Percentiles rank a stretch among this genome's conserved stretches.
Evolutionary conservation across 1,140 invertebrate genomes (phyloP).

Genomic region (Vanessa tameamea): DNA sequence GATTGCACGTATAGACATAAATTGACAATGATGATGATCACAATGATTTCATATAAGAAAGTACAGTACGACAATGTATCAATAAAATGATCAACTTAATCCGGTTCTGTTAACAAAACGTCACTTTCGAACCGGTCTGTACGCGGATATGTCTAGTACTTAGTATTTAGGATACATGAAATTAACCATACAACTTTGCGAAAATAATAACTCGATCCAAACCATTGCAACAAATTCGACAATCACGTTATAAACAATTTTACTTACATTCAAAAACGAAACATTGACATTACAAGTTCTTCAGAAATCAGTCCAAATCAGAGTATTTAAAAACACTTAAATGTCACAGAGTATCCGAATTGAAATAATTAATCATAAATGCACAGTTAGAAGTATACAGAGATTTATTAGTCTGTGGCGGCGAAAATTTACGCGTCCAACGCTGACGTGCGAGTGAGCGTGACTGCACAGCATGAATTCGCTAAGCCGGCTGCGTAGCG

Average conservation of each 20-base stretch:
- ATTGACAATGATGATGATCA: background rate
- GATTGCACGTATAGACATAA: background rate
- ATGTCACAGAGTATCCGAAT: constrained; percentile 40
- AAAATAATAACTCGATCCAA: background rate
- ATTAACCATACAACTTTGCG: background rate
- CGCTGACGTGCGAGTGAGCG: constrained; percentile 47
- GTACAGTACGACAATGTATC: constrained; percentile 23
- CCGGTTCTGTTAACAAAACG: constrained; percentile 56
- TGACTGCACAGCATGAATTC: constrained; percentile 47
- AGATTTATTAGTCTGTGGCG: constrained; percentile 27
- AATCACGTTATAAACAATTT: background rate
- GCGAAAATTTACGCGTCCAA: constrained; percentile 47
- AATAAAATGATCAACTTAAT: constrained; percentile 33
- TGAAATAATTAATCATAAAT: constrained; percentile 37
- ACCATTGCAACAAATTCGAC: background rate
- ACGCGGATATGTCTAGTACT: constrained; percentile 34
- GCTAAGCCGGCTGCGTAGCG: constrained; percentile 21
- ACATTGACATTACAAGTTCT: background rate
- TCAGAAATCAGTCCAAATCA: constrained; percentile 1
- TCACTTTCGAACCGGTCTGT: constrained; percentile 68
- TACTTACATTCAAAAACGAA: constrained; percentile 33
- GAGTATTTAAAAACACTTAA: constrained; percentile 5
- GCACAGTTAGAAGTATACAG: constrained; percentile 36
- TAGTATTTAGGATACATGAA: constrained; percentile 25
- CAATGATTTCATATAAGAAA: constrained; percentile 10